Conservation (phyloP, 2,888 invertebrate species). For the Charanyca ferruginea region DNA sequence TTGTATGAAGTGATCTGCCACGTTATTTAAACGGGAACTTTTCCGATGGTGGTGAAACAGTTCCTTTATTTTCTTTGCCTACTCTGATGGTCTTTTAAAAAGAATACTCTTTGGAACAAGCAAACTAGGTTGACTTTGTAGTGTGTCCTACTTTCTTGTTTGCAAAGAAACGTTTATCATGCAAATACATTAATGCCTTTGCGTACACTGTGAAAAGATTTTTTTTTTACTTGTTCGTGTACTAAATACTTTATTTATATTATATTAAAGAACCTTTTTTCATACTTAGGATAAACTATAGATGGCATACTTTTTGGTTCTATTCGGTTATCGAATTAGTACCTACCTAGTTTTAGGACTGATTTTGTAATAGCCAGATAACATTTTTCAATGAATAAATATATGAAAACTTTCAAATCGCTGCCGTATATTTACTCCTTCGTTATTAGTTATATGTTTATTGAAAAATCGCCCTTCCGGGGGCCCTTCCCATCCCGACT, state of each 20-base stretch:
- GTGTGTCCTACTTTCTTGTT: slow-evolving; percentile 40
- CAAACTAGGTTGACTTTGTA: slow-evolving; percentile 47
- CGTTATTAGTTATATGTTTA: too few relatives aligned
- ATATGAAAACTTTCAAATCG: too few relatives aligned
- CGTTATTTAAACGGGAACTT: neutral
- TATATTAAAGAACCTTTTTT: neutral
- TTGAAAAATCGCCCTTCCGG: too few relatives aligned
- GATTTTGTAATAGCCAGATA: too few relatives aligned
- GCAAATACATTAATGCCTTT: slow-evolving; percentile 46
- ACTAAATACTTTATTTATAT: neutral
- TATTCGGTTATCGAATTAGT: too few relatives aligned
- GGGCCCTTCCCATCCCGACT: too few relatives aligned
- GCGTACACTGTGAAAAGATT: neutral
- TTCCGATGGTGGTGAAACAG: neutral
- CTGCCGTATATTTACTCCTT: too few relatives aligned
- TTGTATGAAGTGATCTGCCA: neutral
- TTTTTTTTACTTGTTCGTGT: neutral
- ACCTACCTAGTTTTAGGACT: too few relatives aligned
- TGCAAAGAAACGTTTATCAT: slow-evolving; percentile 45
- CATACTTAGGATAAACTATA: too few relatives aligned
- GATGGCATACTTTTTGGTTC: too few relatives aligned
- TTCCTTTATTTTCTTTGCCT: slow-evolving; percentile 24
- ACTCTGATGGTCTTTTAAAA: slow-evolving; percentile 15
- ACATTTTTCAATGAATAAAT: too few relatives aligned
- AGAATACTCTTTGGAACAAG: slow-evolving; percentile 16